Conservation (phyloP, 2,888 invertebrate species). For the Tetramorium bicarinatum region DNA sequence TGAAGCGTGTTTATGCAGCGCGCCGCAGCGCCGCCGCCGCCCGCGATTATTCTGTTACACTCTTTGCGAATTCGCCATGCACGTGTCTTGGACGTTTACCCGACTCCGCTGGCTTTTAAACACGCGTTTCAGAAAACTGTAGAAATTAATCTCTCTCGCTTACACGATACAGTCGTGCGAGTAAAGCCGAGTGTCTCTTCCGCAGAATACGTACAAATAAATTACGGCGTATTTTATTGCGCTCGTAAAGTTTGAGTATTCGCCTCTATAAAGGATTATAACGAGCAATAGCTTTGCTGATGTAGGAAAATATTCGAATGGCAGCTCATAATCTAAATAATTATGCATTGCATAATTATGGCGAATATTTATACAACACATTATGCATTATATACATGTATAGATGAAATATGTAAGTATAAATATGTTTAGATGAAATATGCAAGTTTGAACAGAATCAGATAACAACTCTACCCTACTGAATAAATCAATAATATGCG, state of each 20-base stretch:
- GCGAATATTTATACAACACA: not conserved
- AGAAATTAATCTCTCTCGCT: constrained; percentile 43
- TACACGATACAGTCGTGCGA: not conserved
- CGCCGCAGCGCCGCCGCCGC: not conserved
- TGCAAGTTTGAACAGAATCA: not conserved
- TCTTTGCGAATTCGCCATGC: constrained; percentile 23
- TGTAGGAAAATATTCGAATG: not conserved
- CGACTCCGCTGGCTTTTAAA: constrained; percentile 43
- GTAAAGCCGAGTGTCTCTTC: not conserved
- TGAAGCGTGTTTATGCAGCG: constrained; percentile 6
- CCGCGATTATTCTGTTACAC: constrained; percentile 47
- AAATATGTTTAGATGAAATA: not conserved
- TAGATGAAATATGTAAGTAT: no score
- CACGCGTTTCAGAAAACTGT: constrained; percentile 31
- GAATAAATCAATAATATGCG: not conserved
- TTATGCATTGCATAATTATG: not conserved
- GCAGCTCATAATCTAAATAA: not conserved
- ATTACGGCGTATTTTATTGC: not conserved
- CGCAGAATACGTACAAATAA: not conserved
- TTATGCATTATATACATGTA: no score
- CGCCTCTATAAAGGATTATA: not conserved
- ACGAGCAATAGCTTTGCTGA: not conserved
- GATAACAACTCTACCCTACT: not conserved
- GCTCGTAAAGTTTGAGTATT: not conserved
- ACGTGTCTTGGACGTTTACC: constrained; percentile 50